These are phyloP conservation scores for Hyperoplus lanceolatus DNA, from an alignment of 2,797 vertebrate species.

Conservation along the genomic window DNA sequence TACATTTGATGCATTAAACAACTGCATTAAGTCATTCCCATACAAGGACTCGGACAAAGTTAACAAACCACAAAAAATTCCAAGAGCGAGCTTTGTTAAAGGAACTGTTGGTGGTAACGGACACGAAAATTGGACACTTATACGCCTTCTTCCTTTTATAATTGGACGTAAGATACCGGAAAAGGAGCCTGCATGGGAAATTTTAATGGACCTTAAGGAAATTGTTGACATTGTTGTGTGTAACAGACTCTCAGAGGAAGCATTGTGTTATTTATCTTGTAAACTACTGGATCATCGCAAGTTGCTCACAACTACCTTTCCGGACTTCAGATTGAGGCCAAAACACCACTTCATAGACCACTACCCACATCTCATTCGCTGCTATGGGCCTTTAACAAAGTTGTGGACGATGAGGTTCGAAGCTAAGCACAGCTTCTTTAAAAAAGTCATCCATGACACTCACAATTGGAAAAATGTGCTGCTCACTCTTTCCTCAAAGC, in stretches of 20 bases:
- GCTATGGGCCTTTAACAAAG: not conserved
- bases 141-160: conserved; percentile 39
- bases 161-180: conserved; percentile 44
- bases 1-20: conserved; percentile 23
- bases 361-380: not conserved
- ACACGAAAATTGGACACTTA: conserved; percentile 48
- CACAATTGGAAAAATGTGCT: not conserved
- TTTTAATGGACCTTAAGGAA: conserved; percentile 39
- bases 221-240: not conserved
- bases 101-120: conserved; percentile 40
- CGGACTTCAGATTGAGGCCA: not conserved
- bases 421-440: not conserved
- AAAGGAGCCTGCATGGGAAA: conserved; percentile 41
- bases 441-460: not conserved
- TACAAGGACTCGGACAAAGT: conserved; percentile 32
- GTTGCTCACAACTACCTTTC: not conserved
- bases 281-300: not conserved
- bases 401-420: not conserved
- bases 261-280: not conserved
- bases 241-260: not conserved
- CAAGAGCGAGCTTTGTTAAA: not conserved
- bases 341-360: not conserved
- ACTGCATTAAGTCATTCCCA: conserved; percentile 10
- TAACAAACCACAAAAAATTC: conserved; percentile 36
- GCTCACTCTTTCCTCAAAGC: not conserved